Evolutionary conservation across 2,888 invertebrate species (phyloP), one percentile per base, ranked within the genome.

Genomic region (Nemotelus pantherinus): DNA sequence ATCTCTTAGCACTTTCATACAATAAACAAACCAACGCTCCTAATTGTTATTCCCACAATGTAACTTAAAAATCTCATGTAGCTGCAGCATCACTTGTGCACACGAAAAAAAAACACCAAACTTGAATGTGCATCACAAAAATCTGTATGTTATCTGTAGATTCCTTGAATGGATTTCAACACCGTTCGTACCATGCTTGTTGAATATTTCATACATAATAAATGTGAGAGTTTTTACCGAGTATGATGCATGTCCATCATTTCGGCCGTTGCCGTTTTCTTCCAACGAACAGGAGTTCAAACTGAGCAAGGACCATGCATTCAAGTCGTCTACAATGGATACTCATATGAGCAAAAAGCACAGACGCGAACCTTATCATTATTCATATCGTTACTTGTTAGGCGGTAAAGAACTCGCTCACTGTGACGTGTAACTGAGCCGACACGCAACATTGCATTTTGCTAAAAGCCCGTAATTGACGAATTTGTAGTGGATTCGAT

Each of bases 381-480:
- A 70, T 70, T 53, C 70, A 70, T 70, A 70, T 55, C 44, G 43
- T 50, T n/a, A 68, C 53, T 65, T 70, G 53, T 43, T 70, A 55
- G 53, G 68, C 50, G 70, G 53, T 9, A 43, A 55, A 41, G 41
- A 43, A 50, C 6, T 50, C 70, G 70, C 53, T 10, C 53, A 43
- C 41, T 63, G 58, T 58, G 72, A 72, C 45, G 58, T 72, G 71
- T 71, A 68, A 68, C 48, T 68, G 50, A 50, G 68, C 76, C 44
- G 63, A 71, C 78, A 78, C 77, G 78, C 78, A 72, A 78, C 53
- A 60, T 74, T 77, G 78, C 78, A 78, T 78, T 78, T 76, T 63
- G 60, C 58, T 65, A 71, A 72, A 57, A 65, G 48, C 53, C 77
- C 64, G 55, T 72, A 77, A 78, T 77, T 71, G 72, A 60, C 55